Evolutionary conservation across 2,888 invertebrate genomes (phyloP).

Genomic region (Biston betularia): DNA sequence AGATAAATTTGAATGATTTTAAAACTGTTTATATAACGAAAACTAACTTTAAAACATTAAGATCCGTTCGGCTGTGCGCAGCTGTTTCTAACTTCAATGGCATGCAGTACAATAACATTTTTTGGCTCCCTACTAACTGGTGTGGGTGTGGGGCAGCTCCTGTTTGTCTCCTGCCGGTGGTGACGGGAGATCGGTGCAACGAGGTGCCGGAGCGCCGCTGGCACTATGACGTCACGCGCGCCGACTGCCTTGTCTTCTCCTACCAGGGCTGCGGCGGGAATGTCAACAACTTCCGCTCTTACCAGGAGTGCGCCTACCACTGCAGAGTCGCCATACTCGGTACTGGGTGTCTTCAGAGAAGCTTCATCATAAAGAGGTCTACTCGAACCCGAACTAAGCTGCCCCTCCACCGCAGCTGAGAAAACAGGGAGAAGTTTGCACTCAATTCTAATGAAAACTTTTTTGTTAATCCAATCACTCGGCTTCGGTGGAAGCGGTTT

Average conservation of each 20-base stretch:
- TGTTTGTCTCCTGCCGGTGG: conserved; percentile 66
- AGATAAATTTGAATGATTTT: not conserved
- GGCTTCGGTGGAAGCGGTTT: conserved; percentile 8
- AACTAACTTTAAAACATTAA: not conserved
- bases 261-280: conserved; percentile 96
- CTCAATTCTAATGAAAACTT: not conserved
- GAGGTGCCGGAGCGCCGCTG: conserved; percentile 86
- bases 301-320: conserved; percentile 87
- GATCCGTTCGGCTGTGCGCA: not conserved
- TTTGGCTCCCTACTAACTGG: conserved; percentile 43
- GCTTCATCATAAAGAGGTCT: conserved; percentile 15
- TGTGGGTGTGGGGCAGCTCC: conserved; percentile 58
- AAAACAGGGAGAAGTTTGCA: not conserved
- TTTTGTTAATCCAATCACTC: not conserved
- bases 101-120: conserved; percentile 1
- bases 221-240: conserved; percentile 89
- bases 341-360: conserved; percentile 44
- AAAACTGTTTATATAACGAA: not conserved
- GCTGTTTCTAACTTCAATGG: not conserved
- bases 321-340: conserved; percentile 57
- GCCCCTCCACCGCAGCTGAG: conserved; percentile 1
- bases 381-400: not conserved
- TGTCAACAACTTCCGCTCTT: conserved; percentile 93
- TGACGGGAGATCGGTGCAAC: conserved; percentile 56
- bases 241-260: conserved; percentile 92